Percentiles rank a stretch among this genome's conserved stretches.
phyloP scores from a whole-genome alignment of 37 sponge, comb jelly and placozoan species.

The Beroe forskalii region DNA sequence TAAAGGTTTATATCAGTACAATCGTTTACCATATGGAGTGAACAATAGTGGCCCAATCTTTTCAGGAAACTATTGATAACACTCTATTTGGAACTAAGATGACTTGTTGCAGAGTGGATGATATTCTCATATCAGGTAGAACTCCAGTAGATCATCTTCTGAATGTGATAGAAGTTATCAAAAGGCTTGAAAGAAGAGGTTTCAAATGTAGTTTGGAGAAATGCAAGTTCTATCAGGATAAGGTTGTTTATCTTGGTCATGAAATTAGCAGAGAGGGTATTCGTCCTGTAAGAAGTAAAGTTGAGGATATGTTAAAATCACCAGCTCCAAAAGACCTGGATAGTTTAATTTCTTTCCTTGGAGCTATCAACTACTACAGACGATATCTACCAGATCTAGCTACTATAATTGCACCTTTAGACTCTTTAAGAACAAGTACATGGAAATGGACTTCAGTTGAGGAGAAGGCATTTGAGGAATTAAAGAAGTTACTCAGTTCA shows the following conservation, averaged over 20 bases:
- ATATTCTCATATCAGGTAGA: neutral
- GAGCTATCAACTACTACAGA: conserved; percentile 13
- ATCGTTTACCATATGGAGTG: conserved; percentile 65
- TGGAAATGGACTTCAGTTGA: conserved; percentile 15
- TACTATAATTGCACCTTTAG: neutral
- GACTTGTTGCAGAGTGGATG: conserved; percentile 19
- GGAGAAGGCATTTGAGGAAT: neutral
- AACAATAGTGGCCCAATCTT: neutral
- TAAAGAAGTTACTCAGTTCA: neutral
- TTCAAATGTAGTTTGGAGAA: neutral
- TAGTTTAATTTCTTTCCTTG: neutral
- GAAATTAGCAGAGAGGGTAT: neutral
- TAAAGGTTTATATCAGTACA: conserved; percentile 66
- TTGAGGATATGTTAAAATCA: neutral
- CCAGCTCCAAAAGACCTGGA: neutral
- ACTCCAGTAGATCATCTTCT: neutral
- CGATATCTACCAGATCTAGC: conserved; percentile 30
- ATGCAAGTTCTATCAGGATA: neutral
- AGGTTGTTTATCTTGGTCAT: conserved; percentile 17
- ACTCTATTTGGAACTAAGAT: neutral
- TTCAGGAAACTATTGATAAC: neutral
- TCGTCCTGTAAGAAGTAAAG: neutral
- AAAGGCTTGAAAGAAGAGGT: neutral
- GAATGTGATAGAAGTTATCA: neutral
- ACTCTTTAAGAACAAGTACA: neutral